Evolutionary conservation across 1,140 invertebrate genomes (phyloP), one percentile per base, ranked within the genome.

Genomic region (Zaprionus vittiger): DNA sequence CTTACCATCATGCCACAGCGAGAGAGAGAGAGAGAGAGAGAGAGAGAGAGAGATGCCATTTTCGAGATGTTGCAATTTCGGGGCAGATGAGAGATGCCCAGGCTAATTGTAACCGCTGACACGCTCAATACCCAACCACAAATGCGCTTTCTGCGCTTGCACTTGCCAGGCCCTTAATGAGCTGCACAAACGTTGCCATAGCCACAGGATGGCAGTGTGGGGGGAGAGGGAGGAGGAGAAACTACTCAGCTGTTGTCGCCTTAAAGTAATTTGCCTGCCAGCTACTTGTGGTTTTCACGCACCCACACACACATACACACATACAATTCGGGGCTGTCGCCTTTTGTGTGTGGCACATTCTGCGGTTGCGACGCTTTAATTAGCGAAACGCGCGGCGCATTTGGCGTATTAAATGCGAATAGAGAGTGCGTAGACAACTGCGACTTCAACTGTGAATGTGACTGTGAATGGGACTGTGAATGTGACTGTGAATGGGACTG

Each of bases 61-160:
- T 34, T 14, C 26, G 61, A 22, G 34, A 17, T 38, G 52, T 5
- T 47, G 38, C 57, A 49, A 37, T 34, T 34, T 34, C 3, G 31
- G 9, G 9, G 31, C 31, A 34, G 31, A 34, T 34, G 31, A 34
- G 9, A 34, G 31, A 34, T 34, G 31, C 31, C 31, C 31, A 5
- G 38, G 14, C 62, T 38, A 72, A 72, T 65, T 65, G 63, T 37
- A 47, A 26, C 55, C 14, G 26, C 38, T 56, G 57, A 17, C 63
- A 66, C 55, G 28, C 55, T 55, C 49, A 64, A 55, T 52, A 34
- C 14, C 22, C 38, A 17, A 56, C 41, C 34, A n/a, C 38, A 57
- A 49, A 69, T 56, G 49, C 65, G 37, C 66, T 44, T 61, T 62
- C 72, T 64, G 72, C 66, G 37, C 47, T 68, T 61, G 57, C 72